Evolutionary conservation across 2,113 vertebrate species (phyloP).

Genomic region (Paradisaea rubra): DNA sequence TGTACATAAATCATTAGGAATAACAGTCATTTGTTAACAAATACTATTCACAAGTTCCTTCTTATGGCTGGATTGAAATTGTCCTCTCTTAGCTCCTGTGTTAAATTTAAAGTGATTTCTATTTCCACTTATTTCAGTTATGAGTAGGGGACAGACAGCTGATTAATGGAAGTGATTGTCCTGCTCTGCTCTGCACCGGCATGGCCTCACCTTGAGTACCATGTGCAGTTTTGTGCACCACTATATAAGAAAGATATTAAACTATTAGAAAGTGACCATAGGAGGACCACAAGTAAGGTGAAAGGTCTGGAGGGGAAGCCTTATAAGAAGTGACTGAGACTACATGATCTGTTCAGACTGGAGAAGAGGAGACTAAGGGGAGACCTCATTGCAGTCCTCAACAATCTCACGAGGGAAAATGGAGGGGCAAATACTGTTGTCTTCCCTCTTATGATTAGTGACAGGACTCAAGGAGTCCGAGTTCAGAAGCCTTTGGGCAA

Average conservation of each 20-base stretch:
- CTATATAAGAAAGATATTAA: not conserved
- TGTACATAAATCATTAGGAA: not conserved
- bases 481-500: not conserved
- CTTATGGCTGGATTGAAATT: not conserved
- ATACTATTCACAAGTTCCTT: not conserved
- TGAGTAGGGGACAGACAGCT: not conserved
- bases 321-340: not conserved
- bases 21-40: not conserved
- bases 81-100: not conserved
- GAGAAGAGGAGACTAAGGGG: not conserved
- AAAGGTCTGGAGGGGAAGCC: not conserved
- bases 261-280: not conserved
- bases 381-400: not conserved
- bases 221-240: not conserved
- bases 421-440: not conserved
- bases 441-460: not conserved
- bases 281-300: not conserved
- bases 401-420: fast-evolving
- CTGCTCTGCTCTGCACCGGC: not conserved
- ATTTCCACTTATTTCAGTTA: not conserved
- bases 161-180: not conserved
- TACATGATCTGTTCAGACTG: not conserved
- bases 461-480: not conserved
- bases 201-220: not conserved
- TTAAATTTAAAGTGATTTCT: not conserved